Conservation (phyloP, 92 coral and sea anemone species). For the Scolanthus callimorphus region DNA sequence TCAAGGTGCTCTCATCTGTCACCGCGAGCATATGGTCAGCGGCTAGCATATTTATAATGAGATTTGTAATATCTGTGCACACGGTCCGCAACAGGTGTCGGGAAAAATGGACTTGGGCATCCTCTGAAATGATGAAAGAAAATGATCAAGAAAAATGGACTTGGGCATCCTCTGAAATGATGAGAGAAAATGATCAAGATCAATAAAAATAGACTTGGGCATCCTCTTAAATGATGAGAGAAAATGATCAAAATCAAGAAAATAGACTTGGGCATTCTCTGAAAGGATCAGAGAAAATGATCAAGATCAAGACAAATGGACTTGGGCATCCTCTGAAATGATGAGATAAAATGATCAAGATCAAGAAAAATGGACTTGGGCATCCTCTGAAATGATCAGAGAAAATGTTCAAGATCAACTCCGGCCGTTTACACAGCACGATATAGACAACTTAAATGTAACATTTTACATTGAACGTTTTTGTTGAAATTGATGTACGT, state of each 20-base stretch:
- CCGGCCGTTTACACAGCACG: no score
- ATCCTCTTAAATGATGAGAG: constrained; percentile 67
- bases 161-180: constrained; percentile 79
- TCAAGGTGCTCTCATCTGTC: constrained; percentile 62
- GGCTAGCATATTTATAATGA: constrained; percentile 78
- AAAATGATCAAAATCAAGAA: no score
- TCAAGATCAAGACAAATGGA: constrained; percentile 82
- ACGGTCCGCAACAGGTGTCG: constrained; percentile 88
- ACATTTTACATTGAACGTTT: no score
- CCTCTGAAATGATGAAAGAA: constrained; percentile 65
- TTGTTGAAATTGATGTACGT: no score
- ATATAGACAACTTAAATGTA: no score
- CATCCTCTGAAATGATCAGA: constrained; percentile 74
- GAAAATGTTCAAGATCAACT: no score
- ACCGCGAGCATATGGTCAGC: constrained; percentile 99
- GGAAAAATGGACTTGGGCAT: constrained; percentile 82
- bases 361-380: constrained; percentile 82
- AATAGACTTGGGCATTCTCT: constrained; percentile 92
- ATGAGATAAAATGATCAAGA: no score
- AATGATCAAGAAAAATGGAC: constrained; percentile 77
- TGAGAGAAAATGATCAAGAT: no score
- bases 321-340: constrained; percentile 81
- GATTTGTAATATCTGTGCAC: constrained; percentile 86
- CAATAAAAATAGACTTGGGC: constrained; percentile 82
- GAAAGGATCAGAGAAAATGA: no score